A percentile compares a stretch with the other conserved stretches of the same genome.
Conservation (phyloP, 2,888 invertebrate species). For the Zaprionus lineosus region DNA sequence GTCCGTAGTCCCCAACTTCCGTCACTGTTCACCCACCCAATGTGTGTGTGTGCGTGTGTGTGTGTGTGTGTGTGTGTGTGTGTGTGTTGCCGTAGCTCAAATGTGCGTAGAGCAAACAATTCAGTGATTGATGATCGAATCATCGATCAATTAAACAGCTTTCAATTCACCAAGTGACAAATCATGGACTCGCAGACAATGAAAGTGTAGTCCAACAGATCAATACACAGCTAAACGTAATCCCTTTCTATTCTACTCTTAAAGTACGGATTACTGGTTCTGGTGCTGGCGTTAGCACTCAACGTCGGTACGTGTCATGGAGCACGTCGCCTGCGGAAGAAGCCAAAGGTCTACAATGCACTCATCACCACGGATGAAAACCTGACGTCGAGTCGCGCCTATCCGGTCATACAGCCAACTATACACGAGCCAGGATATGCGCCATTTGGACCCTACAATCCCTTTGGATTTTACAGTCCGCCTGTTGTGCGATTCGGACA, state of each 20-base stretch:
- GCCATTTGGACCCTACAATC: constrained; percentile 80
- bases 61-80: not conserved
- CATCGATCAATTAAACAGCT: constrained; percentile 64
- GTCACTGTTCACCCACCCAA: constrained; percentile 44
- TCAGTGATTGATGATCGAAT: constrained; percentile 69
- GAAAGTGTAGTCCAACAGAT: constrained; percentile 19
- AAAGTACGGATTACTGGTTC: constrained; percentile 60
- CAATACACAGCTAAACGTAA: constrained; percentile 6
- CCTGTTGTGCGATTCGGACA: constrained; percentile 77
- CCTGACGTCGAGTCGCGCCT: constrained; percentile 89
- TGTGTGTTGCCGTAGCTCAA: constrained; percentile 27
- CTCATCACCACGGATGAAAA: constrained; percentile 91
- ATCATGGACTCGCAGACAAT: constrained; percentile 29
- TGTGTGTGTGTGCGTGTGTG: not conserved
- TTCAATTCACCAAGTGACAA: constrained; percentile 56
- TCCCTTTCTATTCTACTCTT: constrained; percentile 14
- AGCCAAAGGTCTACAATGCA: constrained; percentile 91
- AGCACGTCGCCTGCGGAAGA: constrained; percentile 82
- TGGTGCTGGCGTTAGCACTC: constrained; percentile 54
- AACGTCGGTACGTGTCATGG: constrained; percentile 31
- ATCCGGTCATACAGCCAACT: constrained; percentile 89
- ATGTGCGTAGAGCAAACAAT: constrained; percentile 60
- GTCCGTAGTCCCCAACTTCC: constrained; percentile 55
- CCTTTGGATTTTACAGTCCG: constrained; percentile 78
- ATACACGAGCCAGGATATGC: constrained; percentile 86